These are phyloP conservation scores for Falco concolor DNA, from an alignment of 2,797 vertebrate genomes.

Conservation along the genomic window DNA sequence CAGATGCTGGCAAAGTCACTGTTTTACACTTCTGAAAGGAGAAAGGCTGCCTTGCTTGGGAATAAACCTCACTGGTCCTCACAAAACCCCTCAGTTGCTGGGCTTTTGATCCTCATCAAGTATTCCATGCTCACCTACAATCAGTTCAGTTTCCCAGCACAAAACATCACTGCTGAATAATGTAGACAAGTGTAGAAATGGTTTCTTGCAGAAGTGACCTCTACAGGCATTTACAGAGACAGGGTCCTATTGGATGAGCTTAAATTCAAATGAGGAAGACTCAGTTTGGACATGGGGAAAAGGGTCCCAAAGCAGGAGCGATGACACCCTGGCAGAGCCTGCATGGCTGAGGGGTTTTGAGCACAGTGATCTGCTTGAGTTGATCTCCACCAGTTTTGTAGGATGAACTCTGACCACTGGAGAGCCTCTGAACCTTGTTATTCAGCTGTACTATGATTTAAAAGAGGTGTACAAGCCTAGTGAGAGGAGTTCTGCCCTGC, in stretches of 20 bases:
- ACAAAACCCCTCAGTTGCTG: neutral
- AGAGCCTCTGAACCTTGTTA: neutral
- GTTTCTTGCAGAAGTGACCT: neutral
- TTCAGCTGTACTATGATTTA: neutral
- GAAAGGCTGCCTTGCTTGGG: neutral
- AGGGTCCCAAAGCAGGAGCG: neutral
- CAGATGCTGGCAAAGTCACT: neutral
- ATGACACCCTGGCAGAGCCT: no score
- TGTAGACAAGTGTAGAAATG: neutral
- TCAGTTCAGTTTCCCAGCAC: neutral
- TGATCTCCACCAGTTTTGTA: neutral
- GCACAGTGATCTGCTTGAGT: neutral
- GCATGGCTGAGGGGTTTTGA: neutral
- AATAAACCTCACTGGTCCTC: neutral
- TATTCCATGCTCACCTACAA: neutral
- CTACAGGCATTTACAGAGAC: neutral
- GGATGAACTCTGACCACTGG: neutral
- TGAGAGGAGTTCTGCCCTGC: neutral
- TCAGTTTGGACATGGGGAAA: neutral
- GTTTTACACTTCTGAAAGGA: neutral
- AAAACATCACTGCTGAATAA: neutral
- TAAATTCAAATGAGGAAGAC: neutral
- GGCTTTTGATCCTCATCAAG: neutral
- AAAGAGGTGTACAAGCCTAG: fast-evolving
- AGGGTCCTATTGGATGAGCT: neutral